Base-by-base conservation (phyloP, 2,797 vertebrate species). In the Cyprinodon diabolis region DNA sequence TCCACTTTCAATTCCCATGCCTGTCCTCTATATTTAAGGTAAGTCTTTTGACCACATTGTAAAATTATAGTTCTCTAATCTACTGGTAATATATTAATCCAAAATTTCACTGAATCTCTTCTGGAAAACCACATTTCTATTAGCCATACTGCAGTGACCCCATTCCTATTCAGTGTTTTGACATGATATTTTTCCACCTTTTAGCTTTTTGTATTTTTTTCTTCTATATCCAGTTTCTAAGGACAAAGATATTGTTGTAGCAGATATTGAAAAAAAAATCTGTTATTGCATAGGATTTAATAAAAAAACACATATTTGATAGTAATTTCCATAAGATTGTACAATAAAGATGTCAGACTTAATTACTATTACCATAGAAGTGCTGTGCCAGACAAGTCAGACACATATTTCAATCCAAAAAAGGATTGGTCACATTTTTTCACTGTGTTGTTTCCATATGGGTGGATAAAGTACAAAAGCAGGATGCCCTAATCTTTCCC, bases 381-480 rank as follows among this genome's bases (percentile, higher is more conserved):
- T 10, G 35, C 21, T 4, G 35, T 62, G 58, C 17, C 58, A 21
- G 35, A 40, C 35, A 40, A 40, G 35, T 62, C 9, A 4, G 58
- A 21, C 17, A 62, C 30, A 62, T 37, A 62, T 37, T 62, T 15
- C 35, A 40, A 40, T 62, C 58, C 58, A 62, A 62, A 62, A 62
- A 40, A 30, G 30, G 30, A 30, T 30, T 30, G 30, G 30, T 3
- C 30, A 30, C 2, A 30, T 30, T 30, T 30, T 30, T 30, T 30
- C 30, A 30, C 30, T 30, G 30, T 30, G 30, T 3, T 30, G 30
- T 30, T 30, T 30, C 30, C 30, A 30, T 30, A 30, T 30, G 30
- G 30, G 30, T 30, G 30, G 30, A 30, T 30, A 30, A 2, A 30
- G 2, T 30, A 30, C 30, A 30, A 2, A 30, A 30, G 30, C 30